Evolutionary conservation across 2,888 invertebrate genomes (phyloP).

Genomic region (Creontiades dilutus): DNA sequence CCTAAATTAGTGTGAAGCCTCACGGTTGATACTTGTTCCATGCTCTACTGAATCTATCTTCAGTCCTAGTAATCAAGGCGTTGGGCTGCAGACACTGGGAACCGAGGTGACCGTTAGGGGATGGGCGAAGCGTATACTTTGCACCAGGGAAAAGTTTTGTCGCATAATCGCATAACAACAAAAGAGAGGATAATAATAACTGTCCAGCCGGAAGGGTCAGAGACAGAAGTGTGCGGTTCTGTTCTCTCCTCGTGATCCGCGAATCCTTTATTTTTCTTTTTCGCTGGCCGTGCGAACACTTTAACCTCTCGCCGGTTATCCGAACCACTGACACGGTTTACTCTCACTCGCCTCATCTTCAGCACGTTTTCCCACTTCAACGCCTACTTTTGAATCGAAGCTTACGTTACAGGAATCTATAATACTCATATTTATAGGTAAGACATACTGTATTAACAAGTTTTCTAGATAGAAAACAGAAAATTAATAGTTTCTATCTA

Average conservation of each 20-base stretch:
- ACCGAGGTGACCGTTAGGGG: constrained; percentile 10
- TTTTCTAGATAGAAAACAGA: too few species aligned
- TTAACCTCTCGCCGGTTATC: constrained; percentile 40
- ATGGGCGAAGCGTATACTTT: constrained; percentile 7
- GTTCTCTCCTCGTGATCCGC: constrained; percentile 40
- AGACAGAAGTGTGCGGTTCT: constrained; percentile 53
- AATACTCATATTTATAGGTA: too few species aligned
- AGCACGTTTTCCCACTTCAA: neutral
- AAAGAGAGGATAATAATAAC: constrained; percentile 48
- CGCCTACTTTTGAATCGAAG: neutral
- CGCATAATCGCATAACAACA: constrained; percentile 19
- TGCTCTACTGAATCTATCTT: too few species aligned
- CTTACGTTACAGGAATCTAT: neutral
- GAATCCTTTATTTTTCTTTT: constrained; percentile 33
- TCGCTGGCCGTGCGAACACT: constrained; percentile 52
- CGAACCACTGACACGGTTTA: constrained; percentile 54
- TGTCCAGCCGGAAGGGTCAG: constrained; percentile 49
- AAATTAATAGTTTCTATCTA: too few species aligned
- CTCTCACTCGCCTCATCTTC: neutral
- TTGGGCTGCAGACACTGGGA: neutral
- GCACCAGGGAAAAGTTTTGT: constrained; percentile 24
- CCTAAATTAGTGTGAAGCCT: too few species aligned
- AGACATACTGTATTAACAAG: too few species aligned
- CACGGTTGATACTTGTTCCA: too few species aligned
- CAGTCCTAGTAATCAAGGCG: too few species aligned